Conservation (phyloP, 2,888 invertebrate species). For the Dorcus hopei region DNA sequence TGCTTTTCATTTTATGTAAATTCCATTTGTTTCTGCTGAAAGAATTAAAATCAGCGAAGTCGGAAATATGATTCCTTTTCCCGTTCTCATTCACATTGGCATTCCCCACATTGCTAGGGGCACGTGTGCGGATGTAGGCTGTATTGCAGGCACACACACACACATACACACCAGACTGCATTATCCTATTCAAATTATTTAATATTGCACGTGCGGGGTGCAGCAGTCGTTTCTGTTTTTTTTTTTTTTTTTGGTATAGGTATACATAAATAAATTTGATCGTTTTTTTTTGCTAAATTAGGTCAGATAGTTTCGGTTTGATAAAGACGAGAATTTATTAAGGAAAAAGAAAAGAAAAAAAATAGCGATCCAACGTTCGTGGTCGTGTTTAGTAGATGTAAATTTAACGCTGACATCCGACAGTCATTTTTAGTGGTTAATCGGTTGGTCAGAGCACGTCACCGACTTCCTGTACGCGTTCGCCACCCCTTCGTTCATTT, state of each 20-base stretch:
- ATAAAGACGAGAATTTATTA: background rate
- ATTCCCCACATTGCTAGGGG: background rate
- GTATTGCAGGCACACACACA: conserved; percentile 1
- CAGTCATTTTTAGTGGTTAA: conserved; percentile 29
- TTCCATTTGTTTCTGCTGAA: background rate
- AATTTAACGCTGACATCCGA: conserved; percentile 25
- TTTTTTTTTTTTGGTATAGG: conserved; percentile 3
- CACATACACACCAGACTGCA: conserved; percentile 7
- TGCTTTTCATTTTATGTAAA: no score
- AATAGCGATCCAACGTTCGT: background rate
- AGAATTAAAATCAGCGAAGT: background rate
- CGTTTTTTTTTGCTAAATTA: no score
- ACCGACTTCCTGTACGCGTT: conserved; percentile 28
- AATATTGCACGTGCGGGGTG: conserved; percentile 10
- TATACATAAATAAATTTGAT: background rate
- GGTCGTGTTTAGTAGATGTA: conserved; percentile 6
- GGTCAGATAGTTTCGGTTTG: background rate
- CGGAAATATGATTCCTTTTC: conserved; percentile 6
- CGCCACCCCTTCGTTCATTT: conserved; percentile 27
- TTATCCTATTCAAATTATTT: conserved; percentile 9
- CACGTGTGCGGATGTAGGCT: conserved; percentile 8
- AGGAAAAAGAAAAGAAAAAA: background rate
- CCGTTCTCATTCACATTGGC: no score
- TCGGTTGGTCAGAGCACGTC: conserved; percentile 27
- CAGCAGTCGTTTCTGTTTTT: conserved; percentile 6